Evolutionary conservation across 1,140 invertebrate genomes (phyloP).

Genomic region (Amyelois transitella): DNA sequence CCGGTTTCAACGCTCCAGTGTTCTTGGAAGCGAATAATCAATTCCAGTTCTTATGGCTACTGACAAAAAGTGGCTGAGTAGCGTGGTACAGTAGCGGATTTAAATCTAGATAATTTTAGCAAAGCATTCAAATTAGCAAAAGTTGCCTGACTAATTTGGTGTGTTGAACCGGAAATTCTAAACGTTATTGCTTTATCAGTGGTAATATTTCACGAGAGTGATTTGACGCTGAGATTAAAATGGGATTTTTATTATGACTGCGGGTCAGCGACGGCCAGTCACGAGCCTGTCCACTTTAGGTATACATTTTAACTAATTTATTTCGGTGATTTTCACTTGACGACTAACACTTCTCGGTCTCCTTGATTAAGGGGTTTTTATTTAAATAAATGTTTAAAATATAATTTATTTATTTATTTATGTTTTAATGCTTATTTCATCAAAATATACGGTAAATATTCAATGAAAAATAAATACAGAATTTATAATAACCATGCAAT

Average conservation of each 20-base stretch:
- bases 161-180: slow-evolving; percentile 48
- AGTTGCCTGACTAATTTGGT: slow-evolving; percentile 7
- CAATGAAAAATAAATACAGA: too few relatives aligned
- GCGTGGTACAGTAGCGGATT: slow-evolving; percentile 15
- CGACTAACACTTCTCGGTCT: slow-evolving; percentile 38
- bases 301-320: slow-evolving; percentile 55
- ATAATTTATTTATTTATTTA: too few relatives aligned
- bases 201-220: slow-evolving; percentile 49
- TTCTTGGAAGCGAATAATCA: slow-evolving; percentile 23
- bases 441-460: too few relatives aligned
- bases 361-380: slow-evolving; percentile 32
- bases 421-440: too few relatives aligned
- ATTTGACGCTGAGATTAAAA: slow-evolving; percentile 52
- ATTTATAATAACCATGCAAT: too few relatives aligned
- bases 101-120: slow-evolving; percentile 2
- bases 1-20: slow-evolving; percentile 10
- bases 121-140: slow-evolving; percentile 10
- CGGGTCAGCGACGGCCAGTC: slow-evolving; percentile 54
- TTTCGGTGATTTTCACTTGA: slow-evolving; percentile 44
- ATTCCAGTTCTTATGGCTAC: slow-evolving; percentile 19
- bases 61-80: slow-evolving; percentile 12
- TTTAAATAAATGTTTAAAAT: slow-evolving; percentile 32
- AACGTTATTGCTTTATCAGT: slow-evolving; percentile 41
- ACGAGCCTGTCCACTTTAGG: slow-evolving; percentile 61
- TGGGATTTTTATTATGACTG: slow-evolving; percentile 27